These are phyloP conservation scores for Platycnemis pennipes DNA, from an alignment of 2,888 invertebrate genomes.

Conservation along the genomic window DNA sequence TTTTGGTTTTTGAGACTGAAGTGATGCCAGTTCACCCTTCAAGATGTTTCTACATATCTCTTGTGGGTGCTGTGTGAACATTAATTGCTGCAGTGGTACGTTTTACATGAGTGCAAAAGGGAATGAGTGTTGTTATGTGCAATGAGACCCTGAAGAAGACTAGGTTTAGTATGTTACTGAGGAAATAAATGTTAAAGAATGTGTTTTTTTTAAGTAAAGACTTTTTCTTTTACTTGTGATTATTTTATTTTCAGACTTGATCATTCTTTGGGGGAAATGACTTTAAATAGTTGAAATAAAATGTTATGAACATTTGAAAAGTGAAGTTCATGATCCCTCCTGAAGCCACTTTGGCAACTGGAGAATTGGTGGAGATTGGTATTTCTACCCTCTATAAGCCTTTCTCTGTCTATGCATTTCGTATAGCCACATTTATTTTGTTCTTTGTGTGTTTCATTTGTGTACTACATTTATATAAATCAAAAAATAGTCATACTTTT, in stretches of 20 bases:
- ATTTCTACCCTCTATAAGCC: too few species aligned
- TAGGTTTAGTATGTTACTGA: conserved; percentile 43
- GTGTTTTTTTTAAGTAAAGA: conserved; percentile 16
- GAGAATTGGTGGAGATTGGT: not conserved
- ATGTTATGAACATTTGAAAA: not conserved
- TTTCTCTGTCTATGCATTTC: too few species aligned
- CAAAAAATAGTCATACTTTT: too few species aligned
- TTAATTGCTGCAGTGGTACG: conserved; percentile 14
- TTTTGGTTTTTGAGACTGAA: conserved; percentile 2
- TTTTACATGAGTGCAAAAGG: not conserved
- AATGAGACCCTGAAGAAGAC: not conserved
- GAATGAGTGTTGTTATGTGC: conserved; percentile 31
- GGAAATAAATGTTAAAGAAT: conserved; percentile 44
- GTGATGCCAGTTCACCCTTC: conserved; percentile 8
- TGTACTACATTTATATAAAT: too few species aligned
- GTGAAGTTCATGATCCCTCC: not conserved
- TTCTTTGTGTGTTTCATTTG: too few species aligned
- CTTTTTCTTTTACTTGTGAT: not conserved
- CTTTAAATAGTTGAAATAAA: not conserved
- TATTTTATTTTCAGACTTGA: not conserved
- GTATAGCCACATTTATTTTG: too few species aligned
- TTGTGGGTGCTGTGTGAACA: conserved; percentile 18
- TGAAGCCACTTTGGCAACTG: not conserved
- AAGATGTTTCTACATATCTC: conserved; percentile 10
- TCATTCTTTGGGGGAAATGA: not conserved